Conservation (phyloP, 2,888 invertebrate species). For the Nymphalis polychloros region DNA sequence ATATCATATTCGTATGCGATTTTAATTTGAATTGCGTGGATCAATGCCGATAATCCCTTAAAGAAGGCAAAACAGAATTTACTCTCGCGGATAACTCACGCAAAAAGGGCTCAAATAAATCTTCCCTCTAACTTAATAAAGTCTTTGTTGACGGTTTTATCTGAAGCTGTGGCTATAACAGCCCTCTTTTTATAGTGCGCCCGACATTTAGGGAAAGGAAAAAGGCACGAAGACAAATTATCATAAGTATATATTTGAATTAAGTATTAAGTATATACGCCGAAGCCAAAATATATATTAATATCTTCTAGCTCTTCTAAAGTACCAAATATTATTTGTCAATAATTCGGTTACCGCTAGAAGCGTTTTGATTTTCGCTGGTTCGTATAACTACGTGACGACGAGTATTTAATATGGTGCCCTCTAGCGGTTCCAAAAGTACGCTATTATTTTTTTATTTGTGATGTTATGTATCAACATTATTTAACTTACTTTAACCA, state of each 20-base stretch:
- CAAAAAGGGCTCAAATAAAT: slow-evolving; percentile 74
- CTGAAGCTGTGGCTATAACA: slow-evolving; percentile 57
- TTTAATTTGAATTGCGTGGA: slow-evolving; percentile 75
- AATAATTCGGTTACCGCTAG: no score
- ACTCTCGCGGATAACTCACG: slow-evolving; percentile 62
- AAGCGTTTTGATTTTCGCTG: no score
- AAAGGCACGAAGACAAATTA: slow-evolving; percentile 14
- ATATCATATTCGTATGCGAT: slow-evolving; percentile 54
- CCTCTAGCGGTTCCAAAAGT: no score
- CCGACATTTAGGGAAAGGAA: slow-evolving; percentile 27
- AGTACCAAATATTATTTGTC: no score
- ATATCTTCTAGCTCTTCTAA: no score
- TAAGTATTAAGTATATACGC: slow-evolving; percentile 8
- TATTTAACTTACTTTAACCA: no score
- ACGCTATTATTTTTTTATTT: no score
- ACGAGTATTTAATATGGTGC: no score
- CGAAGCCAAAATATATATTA: no score
- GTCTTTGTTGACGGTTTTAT: slow-evolving; percentile 71
- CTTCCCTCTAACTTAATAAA: slow-evolving; percentile 73
- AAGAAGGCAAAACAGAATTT: slow-evolving; percentile 69
- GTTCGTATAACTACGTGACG: no score
- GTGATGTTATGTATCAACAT: no score
- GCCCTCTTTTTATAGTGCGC: slow-evolving; percentile 57
- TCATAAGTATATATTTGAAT: slow-evolving; percentile 11
- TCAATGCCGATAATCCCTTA: slow-evolving; percentile 72